phyloP scores from a whole-genome alignment of 2,797 vertebrate genomes.

The Schizopygopsis pylzovi region DNA sequence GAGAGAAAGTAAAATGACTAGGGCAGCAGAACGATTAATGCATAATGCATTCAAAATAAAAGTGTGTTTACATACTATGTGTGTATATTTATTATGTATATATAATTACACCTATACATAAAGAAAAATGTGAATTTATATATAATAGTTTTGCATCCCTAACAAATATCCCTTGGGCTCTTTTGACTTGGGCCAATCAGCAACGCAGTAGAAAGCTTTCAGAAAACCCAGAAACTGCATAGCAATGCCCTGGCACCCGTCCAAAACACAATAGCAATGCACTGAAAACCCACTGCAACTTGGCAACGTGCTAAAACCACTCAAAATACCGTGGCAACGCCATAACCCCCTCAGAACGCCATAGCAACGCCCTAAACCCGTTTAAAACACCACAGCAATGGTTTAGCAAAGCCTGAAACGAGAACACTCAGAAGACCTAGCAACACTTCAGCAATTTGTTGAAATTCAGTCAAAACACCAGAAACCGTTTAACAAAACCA shows the following conservation, averaged over 20 bases:
- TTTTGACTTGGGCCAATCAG: not conserved
- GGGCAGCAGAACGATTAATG: not conserved
- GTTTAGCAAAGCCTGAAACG: not conserved
- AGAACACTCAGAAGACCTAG: not conserved
- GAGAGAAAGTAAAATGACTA: not conserved
- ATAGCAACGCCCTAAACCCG: not conserved
- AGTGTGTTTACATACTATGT: not conserved
- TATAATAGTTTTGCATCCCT: not conserved
- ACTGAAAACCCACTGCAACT: not conserved
- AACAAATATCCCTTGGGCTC: not conserved
- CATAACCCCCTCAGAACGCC: not conserved
- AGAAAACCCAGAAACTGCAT: not conserved
- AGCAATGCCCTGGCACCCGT: constrained; percentile 15
- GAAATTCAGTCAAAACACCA: not conserved
- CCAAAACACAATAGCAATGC: constrained; percentile 19
- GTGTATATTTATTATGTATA: not conserved
- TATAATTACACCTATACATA: too few relatives aligned
- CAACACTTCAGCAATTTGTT: not conserved
- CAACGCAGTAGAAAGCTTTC: not conserved
- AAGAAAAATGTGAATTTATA: too few relatives aligned
- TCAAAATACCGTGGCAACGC: not conserved
- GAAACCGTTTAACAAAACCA: not conserved
- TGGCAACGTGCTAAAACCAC: not conserved
- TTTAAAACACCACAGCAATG: not conserved
- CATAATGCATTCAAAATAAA: not conserved